Evolutionary conservation across 2,797 vertebrate genomes (phyloP).

Genomic region (Uromys caudimaculatus): DNA sequence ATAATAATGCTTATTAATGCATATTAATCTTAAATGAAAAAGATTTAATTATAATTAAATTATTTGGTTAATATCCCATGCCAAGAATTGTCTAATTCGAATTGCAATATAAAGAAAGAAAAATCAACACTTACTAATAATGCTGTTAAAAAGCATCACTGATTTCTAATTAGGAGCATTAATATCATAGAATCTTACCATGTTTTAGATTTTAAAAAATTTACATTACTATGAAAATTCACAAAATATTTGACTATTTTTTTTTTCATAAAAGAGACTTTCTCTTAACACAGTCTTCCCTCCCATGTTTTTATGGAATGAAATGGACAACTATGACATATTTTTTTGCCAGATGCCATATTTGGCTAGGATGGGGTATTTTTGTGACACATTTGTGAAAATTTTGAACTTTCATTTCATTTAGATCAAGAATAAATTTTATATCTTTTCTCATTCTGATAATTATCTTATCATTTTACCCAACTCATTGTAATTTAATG

Average conservation of each 20-base stretch:
- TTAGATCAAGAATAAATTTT: neutral
- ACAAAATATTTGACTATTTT: neutral
- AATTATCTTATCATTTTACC: neutral
- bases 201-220: neutral
- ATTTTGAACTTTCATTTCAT: neutral
- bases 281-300: neutral
- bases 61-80: neutral
- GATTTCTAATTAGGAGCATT: neutral
- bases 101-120: neutral
- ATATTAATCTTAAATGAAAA: neutral
- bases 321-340: neutral
- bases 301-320: neutral
- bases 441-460: neutral
- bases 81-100: neutral
- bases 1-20: conserved; percentile 26
- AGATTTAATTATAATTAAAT: neutral
- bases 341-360: neutral
- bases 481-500: neutral
- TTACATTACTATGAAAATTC: neutral
- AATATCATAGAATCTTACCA: neutral
- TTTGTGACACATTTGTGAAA: neutral
- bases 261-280: neutral
- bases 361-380: neutral
- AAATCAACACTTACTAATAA: neutral
- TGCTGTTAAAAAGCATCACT: neutral